These are phyloP conservation scores for Actinernus sp. DNA, from an alignment of 92 coral and sea anemone species.

Conservation along the genomic window DNA sequence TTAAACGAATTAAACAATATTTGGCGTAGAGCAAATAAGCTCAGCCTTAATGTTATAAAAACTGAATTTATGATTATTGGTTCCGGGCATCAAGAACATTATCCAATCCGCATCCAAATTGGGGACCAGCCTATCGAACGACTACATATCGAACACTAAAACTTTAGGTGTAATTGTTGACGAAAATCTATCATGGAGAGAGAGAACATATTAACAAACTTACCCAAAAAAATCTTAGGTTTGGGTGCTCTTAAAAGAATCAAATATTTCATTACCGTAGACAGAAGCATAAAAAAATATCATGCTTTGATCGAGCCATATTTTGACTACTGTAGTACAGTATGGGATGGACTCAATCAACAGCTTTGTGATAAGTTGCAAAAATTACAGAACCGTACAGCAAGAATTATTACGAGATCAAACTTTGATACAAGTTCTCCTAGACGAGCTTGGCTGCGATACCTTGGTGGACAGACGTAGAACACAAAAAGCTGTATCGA, in stretches of 20 bases:
- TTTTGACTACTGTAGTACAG: slow-evolving; percentile 70
- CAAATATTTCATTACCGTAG: slow-evolving; percentile 36
- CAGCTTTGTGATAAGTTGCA: slow-evolving; percentile 44
- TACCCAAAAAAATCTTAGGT: slow-evolving; percentile 46
- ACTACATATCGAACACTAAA: not conserved
- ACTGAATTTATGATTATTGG: slow-evolving; percentile 60
- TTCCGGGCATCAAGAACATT: slow-evolving; percentile 44
- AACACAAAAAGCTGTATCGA: too few relatives aligned
- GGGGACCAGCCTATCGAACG: too few relatives aligned
- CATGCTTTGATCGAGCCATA: slow-evolving; percentile 60
- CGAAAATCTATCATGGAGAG: slow-evolving; percentile 15
- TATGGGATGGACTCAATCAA: slow-evolving; percentile 40
- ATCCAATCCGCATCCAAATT: too few relatives aligned
- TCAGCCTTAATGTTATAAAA: slow-evolving; percentile 43
- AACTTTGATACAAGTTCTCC: slow-evolving; percentile 23
- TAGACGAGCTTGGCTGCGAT: too few relatives aligned
- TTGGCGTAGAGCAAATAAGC: slow-evolving; percentile 48
- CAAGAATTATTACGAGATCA: slow-evolving; percentile 43
- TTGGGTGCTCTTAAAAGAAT: slow-evolving; percentile 63
- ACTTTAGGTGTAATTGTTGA: not conserved
- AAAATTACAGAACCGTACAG: slow-evolving; percentile 65
- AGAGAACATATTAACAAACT: slow-evolving; percentile 38
- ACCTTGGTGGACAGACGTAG: too few relatives aligned
- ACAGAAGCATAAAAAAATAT: slow-evolving; percentile 45
- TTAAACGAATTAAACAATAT: too few relatives aligned